These are phyloP conservation scores for Drosophila mimica DNA, from an alignment of 2,888 invertebrate genomes.

Conservation along the genomic window DNA sequence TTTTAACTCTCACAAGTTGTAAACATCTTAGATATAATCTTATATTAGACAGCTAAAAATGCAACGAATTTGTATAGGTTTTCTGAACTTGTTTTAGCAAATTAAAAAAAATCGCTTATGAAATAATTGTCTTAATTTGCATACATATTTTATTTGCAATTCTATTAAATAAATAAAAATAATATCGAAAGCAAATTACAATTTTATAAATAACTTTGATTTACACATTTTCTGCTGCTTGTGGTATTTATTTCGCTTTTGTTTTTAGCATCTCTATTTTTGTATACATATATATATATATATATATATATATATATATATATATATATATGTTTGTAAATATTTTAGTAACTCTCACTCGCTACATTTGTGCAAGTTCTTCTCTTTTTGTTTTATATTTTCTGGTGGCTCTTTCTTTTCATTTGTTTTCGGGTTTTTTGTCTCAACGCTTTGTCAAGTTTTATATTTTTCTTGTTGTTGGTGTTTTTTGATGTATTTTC, in stretches of 20 bases:
- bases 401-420: neutral
- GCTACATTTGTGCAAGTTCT: neutral
- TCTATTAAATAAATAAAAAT: neutral
- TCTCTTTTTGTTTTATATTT: neutral
- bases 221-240: neutral
- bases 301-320: neutral
- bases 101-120: too few species aligned
- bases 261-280: constrained; percentile 9
- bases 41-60: neutral
- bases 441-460: neutral
- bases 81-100: too few species aligned
- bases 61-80: neutral
- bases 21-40: neutral
- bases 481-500: constrained; percentile 15
- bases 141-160: neutral
- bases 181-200: neutral
- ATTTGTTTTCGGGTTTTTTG: constrained; percentile 9
- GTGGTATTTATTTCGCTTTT: neutral
- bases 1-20: too few species aligned
- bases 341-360: constrained; percentile 6
- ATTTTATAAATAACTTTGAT: neutral
- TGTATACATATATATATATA: neutral
- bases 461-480: neutral
- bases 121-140: neutral
- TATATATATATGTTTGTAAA: neutral